Conservation (phyloP, 1,140 invertebrate species). For the Eulimnadia texana region DNA sequence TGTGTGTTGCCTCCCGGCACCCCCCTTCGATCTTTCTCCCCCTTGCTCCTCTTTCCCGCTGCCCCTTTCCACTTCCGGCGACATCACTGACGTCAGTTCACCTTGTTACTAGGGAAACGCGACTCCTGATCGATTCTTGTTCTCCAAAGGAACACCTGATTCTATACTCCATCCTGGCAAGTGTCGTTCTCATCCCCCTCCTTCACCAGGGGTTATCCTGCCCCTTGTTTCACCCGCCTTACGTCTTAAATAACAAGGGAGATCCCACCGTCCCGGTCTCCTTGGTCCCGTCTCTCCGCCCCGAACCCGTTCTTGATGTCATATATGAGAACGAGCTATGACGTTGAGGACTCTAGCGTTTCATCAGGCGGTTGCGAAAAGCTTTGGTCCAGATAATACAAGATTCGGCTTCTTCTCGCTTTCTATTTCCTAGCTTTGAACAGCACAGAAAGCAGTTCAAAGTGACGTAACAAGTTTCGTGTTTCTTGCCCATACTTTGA, state of each 20-base stretch:
- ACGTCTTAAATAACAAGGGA: no score
- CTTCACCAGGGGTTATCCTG: no score
- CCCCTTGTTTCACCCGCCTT: no score
- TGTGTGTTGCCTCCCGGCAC: no score
- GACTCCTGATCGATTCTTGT: background rate
- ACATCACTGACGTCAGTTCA: background rate
- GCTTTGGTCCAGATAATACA: background rate
- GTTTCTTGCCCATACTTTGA: background rate
- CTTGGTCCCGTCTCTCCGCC: background rate
- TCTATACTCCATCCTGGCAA: background rate
- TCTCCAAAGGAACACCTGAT: background rate
- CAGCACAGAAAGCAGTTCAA: background rate
- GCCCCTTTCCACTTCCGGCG: background rate
- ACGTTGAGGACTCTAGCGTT: no score
- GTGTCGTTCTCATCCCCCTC: background rate
- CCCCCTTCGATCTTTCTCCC: no score
- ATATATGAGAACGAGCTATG: no score
- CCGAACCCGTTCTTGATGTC: background rate
- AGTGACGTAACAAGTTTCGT: background rate
- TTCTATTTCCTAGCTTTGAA: no score
- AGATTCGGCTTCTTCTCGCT: no score
- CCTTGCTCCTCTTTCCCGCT: background rate
- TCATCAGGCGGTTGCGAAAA: no score
- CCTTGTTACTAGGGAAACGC: background rate
- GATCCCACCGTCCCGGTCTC: no score